These are phyloP conservation scores for Bombus sibiricus DNA, from an alignment of 1,140 invertebrate species.

Conservation along the genomic window DNA sequence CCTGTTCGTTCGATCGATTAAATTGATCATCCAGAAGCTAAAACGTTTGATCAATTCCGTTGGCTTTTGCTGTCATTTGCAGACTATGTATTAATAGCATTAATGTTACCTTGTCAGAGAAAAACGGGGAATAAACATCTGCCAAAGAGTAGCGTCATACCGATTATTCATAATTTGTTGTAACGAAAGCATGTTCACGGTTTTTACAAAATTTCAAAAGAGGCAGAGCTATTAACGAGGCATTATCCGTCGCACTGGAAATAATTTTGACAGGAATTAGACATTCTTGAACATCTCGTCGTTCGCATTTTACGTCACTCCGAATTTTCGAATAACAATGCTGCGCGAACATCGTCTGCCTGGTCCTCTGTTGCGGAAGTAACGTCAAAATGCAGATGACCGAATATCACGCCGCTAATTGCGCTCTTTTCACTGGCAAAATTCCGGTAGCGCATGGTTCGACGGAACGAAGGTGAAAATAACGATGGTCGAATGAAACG, in stretches of 20 bases:
- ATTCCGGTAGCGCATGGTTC: neutral
- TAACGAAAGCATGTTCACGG: neutral
- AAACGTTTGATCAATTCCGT: neutral
- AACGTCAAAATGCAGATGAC: neutral
- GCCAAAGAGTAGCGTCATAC: too few species aligned
- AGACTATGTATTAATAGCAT: too few species aligned
- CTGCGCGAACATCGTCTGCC: neutral
- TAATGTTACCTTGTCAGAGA: neutral
- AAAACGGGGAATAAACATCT: neutral
- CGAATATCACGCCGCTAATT: constrained; percentile 3
- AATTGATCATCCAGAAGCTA: neutral
- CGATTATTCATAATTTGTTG: neutral
- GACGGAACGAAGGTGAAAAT: neutral
- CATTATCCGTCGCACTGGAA: neutral
- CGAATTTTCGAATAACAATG: neutral
- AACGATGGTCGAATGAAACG: neutral
- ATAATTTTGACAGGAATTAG: neutral
- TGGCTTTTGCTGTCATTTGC: too few species aligned
- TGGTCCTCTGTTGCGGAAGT: neutral
- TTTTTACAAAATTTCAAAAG: neutral
- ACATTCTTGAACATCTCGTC: neutral
- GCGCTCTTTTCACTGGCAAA: neutral
- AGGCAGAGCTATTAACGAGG: neutral
- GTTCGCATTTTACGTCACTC: too few species aligned
- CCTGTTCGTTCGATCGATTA: neutral